Base-by-base conservation (phyloP, 2,888 invertebrate genomes). In the Gymnoscelis rufifasciata region DNA sequence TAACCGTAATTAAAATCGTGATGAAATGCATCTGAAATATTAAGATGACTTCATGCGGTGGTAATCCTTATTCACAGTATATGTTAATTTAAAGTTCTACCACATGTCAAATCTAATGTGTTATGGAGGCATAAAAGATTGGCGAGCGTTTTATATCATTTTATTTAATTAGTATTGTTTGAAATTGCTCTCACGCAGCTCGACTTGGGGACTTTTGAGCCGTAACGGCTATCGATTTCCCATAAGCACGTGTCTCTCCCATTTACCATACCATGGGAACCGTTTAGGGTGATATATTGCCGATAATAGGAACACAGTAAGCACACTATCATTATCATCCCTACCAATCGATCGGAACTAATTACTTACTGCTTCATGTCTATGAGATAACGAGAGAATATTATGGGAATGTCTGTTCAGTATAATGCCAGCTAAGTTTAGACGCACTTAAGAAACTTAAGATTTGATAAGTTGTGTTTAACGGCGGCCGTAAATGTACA, bases 311-410 rank as follows among this genome's bases (percentile, higher is more conserved):
- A 48, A 28, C 28, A 33, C 24, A 35, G 41, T 33, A 42, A 35
- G 42, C 31, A 36, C 41, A 75, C 78, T n/a, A n/a, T n/a, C n/a
- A 82, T 80, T 86, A 86, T 79, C 78, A 78, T 66, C 71, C 76
- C 68, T 60, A 47, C 54, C 45, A 58, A 60, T 64, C 59, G 52
- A 54, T 69, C 58, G 67, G 54, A 61, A 63, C 39, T 52, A 52
- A 47, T 53, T 47, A 49, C 14, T 39, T 43, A 38, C 39, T 37
- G 27, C 24, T 38, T 24, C 30, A 12, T 19, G 39, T 43, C 30
- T 47, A 38, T 33, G 24, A 30, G 43, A 47, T 41, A 44, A 47
- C 41, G 38, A 42, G 43, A 38, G 38, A 52, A 46, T 19, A 35
- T 41, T 43, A 43, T 48, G 40, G 23, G 47, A 48, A 42, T 15